phyloP scores from a whole-genome alignment of 2,888 invertebrate genomes.

The Halictus quadricinctus region DNA sequence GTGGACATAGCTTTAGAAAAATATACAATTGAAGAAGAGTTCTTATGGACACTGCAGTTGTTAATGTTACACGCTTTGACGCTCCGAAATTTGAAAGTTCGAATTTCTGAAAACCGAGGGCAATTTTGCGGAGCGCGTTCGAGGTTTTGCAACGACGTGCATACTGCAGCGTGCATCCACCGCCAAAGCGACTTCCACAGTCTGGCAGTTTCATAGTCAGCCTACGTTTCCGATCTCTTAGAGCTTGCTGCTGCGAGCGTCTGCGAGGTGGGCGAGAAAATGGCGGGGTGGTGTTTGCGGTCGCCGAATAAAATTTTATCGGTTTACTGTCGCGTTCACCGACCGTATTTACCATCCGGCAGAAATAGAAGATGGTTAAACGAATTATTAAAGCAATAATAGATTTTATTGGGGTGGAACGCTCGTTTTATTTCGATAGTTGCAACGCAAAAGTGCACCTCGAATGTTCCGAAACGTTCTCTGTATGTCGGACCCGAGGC shows the following conservation, averaged over 20 bases:
- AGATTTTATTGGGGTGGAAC: neutral
- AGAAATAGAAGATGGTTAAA: neutral
- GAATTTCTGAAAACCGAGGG: neutral
- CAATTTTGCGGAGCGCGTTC: neutral
- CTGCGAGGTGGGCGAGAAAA: neutral
- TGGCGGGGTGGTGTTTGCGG: slow-evolving; percentile 1
- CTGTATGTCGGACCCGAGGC: slow-evolving; percentile 15
- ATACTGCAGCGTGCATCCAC: neutral
- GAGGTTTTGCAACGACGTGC: neutral
- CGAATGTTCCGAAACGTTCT: slow-evolving; percentile 6
- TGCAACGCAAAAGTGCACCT: neutral
- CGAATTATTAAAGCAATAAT: neutral
- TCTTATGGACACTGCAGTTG: neutral
- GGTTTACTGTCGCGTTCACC: neutral
- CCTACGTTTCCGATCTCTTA: neutral
- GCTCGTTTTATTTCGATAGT: neutral
- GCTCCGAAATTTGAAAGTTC: neutral
- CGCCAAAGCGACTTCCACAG: neutral
- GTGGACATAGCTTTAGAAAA: neutral
- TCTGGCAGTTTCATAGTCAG: neutral
- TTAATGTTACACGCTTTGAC: neutral
- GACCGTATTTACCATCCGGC: neutral
- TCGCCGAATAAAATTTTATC: neutral
- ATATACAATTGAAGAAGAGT: neutral
- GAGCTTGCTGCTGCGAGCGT: neutral